phyloP scores from a whole-genome alignment of 2,113 vertebrate genomes.

The Lipophrys pholis region DNA sequence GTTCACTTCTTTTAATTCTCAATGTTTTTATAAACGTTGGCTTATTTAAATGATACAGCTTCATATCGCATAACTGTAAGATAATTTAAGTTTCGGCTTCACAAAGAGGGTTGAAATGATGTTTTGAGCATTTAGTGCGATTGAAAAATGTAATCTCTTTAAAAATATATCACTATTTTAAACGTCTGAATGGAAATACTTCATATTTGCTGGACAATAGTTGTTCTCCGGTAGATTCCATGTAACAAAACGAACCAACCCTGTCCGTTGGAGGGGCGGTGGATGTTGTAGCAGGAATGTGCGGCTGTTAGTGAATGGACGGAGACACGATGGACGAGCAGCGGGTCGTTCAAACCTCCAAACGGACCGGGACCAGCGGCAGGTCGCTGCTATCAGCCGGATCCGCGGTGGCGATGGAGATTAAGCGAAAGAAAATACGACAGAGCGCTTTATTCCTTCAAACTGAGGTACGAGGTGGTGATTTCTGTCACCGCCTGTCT shows the following conservation, averaged over 20 bases:
- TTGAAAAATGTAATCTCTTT: too few species aligned
- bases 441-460: slow-evolving; percentile 75
- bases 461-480: slow-evolving; percentile 70
- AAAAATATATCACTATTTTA: neutral
- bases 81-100: too few species aligned
- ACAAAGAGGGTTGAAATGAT: too few species aligned
- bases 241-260: neutral
- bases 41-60: neutral
- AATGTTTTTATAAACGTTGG: neutral
- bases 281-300: slow-evolving; percentile 29
- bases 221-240: neutral
- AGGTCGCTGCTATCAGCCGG: slow-evolving; percentile 65
- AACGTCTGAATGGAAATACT: neutral
- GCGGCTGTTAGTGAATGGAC: slow-evolving; percentile 28
- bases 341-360: slow-evolving; percentile 84
- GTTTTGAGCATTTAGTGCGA: too few species aligned
- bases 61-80: too few species aligned
- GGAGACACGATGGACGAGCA: slow-evolving; percentile 69
- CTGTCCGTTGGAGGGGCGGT: slow-evolving; percentile 37
- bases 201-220: neutral
- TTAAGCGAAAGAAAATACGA: slow-evolving; percentile 83
- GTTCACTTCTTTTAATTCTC: neutral
- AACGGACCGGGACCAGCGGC: slow-evolving; percentile 48
- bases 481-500: too few species aligned
- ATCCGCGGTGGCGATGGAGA: slow-evolving; percentile 84